A percentile compares a stretch with the other conserved stretches of the same genome.
Conservation (phyloP, 2,797 vertebrate genomes). For the Pangasius djambal region DNA sequence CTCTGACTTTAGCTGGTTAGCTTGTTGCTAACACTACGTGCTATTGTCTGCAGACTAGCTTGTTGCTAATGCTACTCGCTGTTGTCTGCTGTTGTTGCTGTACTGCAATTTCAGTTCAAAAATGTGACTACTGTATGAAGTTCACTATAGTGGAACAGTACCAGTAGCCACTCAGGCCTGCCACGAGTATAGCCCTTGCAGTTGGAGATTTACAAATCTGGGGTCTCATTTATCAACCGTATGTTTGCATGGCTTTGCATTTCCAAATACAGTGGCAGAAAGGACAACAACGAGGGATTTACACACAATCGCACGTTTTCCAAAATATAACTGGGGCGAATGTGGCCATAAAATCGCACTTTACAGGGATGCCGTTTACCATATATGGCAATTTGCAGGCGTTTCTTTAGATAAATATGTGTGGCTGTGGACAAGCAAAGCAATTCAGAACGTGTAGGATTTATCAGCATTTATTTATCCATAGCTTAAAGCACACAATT, state of each 20-base stretch:
- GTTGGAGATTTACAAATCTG: not conserved
- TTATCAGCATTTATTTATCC: too few relatives aligned
- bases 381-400: not conserved
- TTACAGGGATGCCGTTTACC: not conserved
- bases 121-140: not conserved
- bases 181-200: not conserved
- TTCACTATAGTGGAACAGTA: not conserved
- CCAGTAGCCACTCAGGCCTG: not conserved
- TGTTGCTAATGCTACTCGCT: too few relatives aligned
- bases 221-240: not conserved
- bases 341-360: not conserved
- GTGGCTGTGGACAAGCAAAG: not conserved
- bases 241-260: not conserved
- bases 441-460: too few relatives aligned
- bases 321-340: not conserved
- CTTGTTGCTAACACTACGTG: too few relatives aligned
- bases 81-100: too few relatives aligned
- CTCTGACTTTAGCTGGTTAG: too few relatives aligned
- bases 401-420: not conserved
- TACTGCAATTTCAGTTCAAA: too few relatives aligned
- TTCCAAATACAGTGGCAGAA: not conserved
- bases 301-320: not conserved
- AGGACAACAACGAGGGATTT: not conserved
- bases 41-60: too few relatives aligned
- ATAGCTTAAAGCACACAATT: not conserved